Conservation (phyloP, 2,797 vertebrate genomes). For the Macroramphosus scolopax region DNA sequence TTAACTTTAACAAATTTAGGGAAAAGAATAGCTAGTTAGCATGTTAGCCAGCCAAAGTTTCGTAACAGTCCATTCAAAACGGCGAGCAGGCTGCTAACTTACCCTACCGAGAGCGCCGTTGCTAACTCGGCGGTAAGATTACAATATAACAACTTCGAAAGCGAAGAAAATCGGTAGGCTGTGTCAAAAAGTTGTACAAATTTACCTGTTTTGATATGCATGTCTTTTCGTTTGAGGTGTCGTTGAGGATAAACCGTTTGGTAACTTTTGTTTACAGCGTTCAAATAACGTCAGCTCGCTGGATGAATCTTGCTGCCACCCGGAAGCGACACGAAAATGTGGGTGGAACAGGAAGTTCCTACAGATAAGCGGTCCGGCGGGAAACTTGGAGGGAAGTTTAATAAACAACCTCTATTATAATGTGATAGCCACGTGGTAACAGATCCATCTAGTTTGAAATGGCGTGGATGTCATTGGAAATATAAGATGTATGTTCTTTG, state of each 20-base stretch:
- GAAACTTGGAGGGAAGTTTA: slow-evolving; percentile 43
- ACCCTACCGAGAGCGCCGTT: slow-evolving; percentile 24
- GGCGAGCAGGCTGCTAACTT: slow-evolving; percentile 35
- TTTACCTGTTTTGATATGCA: slow-evolving; percentile 84
- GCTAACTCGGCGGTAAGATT: slow-evolving; percentile 44
- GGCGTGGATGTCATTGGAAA: neutral
- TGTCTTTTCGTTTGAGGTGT: slow-evolving; percentile 59
- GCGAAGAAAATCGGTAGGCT: neutral
- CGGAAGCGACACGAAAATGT: slow-evolving; percentile 71
- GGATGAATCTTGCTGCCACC: slow-evolving; percentile 54
- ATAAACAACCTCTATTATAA: too few relatives aligned
- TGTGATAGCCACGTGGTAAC: too few relatives aligned
- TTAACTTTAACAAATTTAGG: too few relatives aligned
- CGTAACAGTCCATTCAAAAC: slow-evolving; percentile 69
- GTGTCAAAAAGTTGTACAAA: neutral
- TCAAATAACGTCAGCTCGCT: slow-evolving; percentile 44
- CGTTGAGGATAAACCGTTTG: slow-evolving; percentile 47
- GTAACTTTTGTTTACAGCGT: slow-evolving; percentile 70
- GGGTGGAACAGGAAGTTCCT: slow-evolving; percentile 65
- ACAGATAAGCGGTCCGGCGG: slow-evolving; percentile 59
- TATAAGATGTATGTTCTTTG: neutral
- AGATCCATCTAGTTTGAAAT: too few relatives aligned
- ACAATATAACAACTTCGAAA: slow-evolving; percentile 6
- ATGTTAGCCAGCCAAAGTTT: slow-evolving; percentile 65
- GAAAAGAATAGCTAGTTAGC: slow-evolving; percentile 15